phyloP scores from a whole-genome alignment of 2,888 invertebrate species.

The Vannuccia rotundouncinata region DNA sequence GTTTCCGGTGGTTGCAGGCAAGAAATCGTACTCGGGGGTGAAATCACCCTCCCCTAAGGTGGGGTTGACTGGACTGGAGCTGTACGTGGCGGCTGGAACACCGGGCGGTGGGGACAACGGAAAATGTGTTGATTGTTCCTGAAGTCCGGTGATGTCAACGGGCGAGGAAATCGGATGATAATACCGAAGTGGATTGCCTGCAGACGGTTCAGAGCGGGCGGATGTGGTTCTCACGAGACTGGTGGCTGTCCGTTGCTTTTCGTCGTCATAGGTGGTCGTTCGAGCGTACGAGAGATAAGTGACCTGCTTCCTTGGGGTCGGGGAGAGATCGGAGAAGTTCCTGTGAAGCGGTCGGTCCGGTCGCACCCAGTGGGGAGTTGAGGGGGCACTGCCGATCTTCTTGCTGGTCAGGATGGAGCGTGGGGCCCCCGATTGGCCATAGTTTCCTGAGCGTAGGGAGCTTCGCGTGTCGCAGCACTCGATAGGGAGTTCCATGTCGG shows the following conservation, averaged over 20 bases:
- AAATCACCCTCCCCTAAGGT: too few species aligned
- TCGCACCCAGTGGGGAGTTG: neutral
- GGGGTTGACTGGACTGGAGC: neutral
- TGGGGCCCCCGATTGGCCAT: neutral
- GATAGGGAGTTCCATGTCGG: slow-evolving; percentile 17
- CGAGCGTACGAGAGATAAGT: neutral
- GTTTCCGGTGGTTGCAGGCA: neutral
- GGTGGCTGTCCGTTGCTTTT: neutral
- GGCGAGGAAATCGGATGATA: neutral
- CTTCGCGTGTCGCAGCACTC: slow-evolving; percentile 50
- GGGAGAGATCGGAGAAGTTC: neutral
- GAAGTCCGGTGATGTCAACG: neutral
- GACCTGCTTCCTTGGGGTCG: neutral
- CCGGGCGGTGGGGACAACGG: neutral
- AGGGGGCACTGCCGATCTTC: neutral
- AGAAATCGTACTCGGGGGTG: neutral
- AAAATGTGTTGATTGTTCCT: neutral
- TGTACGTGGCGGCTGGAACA: neutral
- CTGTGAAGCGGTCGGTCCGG: neutral
- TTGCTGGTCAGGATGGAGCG: neutral
- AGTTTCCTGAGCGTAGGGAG: neutral
- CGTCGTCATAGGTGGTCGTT: neutral
- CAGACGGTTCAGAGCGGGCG: neutral
- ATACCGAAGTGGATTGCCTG: neutral
- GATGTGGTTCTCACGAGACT: neutral